Percentiles rank a stretch among this genome's conserved stretches.
Conservation (phyloP, 2,113 vertebrate species). For the Cynopterus brachyotis region DNA sequence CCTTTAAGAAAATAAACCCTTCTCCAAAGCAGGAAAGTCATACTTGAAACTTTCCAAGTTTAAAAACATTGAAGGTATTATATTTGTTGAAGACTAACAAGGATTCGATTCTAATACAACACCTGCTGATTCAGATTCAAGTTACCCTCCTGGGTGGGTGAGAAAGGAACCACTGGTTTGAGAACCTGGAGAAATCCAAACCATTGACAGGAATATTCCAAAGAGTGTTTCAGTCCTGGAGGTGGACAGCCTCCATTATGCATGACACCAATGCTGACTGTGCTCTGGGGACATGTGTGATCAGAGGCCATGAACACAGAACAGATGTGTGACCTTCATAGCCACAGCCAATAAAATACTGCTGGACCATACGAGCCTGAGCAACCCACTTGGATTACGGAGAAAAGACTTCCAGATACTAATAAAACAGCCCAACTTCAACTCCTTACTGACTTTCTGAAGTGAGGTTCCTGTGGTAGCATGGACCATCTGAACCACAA, state of each 20-base stretch:
- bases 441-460: not conserved
- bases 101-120: not conserved
- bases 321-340: not conserved
- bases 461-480: not conserved
- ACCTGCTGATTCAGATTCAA: not conserved
- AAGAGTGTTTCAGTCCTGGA: not conserved
- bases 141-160: not conserved
- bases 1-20: not conserved
- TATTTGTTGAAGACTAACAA: not conserved
- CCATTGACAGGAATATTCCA: not conserved
- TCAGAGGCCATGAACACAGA: not conserved
- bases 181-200: not conserved
- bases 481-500: not conserved
- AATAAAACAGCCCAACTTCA: not conserved
- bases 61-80: not conserved
- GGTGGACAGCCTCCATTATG: not conserved
- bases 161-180: not conserved
- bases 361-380: not conserved
- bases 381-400: not conserved
- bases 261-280: not conserved
- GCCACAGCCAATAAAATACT: not conserved
- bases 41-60: not conserved
- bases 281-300: not conserved
- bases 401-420: not conserved
- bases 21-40: constrained; percentile 8